Conservation (phyloP, 2,113 vertebrate genomes). For the Myotis yumanensis region DNA sequence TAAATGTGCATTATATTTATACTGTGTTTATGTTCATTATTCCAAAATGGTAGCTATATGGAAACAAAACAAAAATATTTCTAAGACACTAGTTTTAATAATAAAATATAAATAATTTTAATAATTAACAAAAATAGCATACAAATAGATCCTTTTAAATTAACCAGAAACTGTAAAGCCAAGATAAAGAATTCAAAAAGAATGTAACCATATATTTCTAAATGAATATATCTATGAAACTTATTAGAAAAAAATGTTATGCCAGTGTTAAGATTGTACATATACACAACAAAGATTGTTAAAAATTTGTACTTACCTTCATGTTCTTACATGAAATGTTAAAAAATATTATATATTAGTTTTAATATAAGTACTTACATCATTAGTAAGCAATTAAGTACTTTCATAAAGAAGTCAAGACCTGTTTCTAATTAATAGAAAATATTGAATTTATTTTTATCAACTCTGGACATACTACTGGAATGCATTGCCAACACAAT, state of each 20-base stretch:
- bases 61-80: neutral
- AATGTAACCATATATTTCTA: neutral
- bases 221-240: neutral
- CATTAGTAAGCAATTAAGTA: neutral
- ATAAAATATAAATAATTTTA: neutral
- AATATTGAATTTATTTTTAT: neutral
- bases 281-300: neutral
- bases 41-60: neutral
- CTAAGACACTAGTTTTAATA: neutral
- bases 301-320: neutral
- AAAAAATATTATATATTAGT: neutral
- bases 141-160: neutral
- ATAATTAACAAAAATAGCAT: neutral
- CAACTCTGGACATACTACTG: neutral
- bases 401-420: neutral
- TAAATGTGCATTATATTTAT: neutral
- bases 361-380: neutral
- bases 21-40: neutral
- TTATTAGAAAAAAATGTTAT: neutral
- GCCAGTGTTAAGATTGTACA: neutral
- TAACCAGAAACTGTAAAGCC: neutral
- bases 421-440: neutral
- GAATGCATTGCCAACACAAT: neutral
- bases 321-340: neutral
- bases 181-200: neutral